Conservation (phyloP, 2,797 vertebrate genomes). For the Microctenopoma lineatum region DNA sequence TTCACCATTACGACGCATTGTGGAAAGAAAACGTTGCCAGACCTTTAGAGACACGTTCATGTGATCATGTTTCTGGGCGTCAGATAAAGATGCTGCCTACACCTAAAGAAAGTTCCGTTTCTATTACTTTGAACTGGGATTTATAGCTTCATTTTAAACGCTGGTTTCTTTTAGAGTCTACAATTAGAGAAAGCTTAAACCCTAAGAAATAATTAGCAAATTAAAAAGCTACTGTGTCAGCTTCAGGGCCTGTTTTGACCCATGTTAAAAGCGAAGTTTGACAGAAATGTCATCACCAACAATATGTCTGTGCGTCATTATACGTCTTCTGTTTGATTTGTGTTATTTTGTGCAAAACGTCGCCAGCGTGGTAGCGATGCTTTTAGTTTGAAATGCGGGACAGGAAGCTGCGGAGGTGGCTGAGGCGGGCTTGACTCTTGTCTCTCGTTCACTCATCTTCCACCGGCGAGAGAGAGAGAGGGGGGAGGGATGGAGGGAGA, state of each 20-base stretch:
- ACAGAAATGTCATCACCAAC: background rate
- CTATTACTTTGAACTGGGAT: background rate
- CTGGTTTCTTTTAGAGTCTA: background rate
- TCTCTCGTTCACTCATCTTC: slow-evolving; percentile 36
- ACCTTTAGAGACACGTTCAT: background rate
- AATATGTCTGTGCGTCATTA: background rate
- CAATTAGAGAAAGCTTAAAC: background rate
- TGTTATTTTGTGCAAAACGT: background rate
- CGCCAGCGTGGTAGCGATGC: rapidly evolving
- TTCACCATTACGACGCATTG: background rate
- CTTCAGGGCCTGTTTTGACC: background rate
- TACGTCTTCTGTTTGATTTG: background rate
- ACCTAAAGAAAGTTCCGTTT: background rate
- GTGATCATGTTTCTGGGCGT: slow-evolving; percentile 1
- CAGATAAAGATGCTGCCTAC: slow-evolving; percentile 1
- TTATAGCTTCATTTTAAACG: background rate
- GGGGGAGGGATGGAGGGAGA: slow-evolving; percentile 2
- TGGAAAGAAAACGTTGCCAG: background rate
- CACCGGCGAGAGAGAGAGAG: slow-evolving; percentile 57
- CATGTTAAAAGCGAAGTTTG: background rate
- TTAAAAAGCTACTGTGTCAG: background rate
- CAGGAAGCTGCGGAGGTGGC: slow-evolving; percentile 41
- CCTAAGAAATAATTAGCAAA: background rate
- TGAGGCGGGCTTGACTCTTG: slow-evolving; percentile 16
- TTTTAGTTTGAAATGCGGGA: slow-evolving; percentile 52